A percentile compares a stretch with the other conserved stretches of the same genome.
Evolutionary conservation across 2,113 vertebrate genomes (phyloP).

Genomic region (Fregetta grallaria): DNA sequence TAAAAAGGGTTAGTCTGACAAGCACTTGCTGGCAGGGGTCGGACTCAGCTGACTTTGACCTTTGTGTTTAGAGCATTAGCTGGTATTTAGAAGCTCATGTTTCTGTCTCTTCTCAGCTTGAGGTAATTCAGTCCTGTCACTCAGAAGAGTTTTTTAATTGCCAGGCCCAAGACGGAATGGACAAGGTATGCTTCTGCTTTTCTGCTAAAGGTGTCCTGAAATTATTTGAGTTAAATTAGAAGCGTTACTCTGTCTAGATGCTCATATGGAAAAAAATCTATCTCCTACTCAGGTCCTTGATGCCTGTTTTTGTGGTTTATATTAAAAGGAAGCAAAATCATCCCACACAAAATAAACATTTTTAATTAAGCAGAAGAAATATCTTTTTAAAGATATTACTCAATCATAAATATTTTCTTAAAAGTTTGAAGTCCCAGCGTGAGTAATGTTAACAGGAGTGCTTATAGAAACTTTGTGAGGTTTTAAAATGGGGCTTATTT

Average conservation of each 20-base stretch:
- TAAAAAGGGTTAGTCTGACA: neutral
- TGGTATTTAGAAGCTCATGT: neutral
- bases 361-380: neutral
- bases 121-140: neutral
- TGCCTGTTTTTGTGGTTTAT: neutral
- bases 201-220: neutral
- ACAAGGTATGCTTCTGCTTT: neutral
- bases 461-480: neutral
- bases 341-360: neutral
- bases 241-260: neutral
- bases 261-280: neutral
- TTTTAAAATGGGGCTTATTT: neutral
- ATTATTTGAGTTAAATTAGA: neutral
- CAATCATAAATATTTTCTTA: neutral
- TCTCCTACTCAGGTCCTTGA: neutral
- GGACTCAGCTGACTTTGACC: neutral
- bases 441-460: neutral
- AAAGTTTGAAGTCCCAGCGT: neutral
- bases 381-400: neutral
- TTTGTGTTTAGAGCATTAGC: neutral
- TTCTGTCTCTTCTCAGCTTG: neutral
- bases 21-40: neutral
- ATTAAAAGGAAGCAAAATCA: neutral
- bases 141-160: neutral
- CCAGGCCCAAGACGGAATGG: neutral